A percentile compares a stretch with the other conserved stretches of the same genome.
phyloP scores from a whole-genome alignment of 1,140 invertebrate species.

The Tetramorium alpestre region DNA sequence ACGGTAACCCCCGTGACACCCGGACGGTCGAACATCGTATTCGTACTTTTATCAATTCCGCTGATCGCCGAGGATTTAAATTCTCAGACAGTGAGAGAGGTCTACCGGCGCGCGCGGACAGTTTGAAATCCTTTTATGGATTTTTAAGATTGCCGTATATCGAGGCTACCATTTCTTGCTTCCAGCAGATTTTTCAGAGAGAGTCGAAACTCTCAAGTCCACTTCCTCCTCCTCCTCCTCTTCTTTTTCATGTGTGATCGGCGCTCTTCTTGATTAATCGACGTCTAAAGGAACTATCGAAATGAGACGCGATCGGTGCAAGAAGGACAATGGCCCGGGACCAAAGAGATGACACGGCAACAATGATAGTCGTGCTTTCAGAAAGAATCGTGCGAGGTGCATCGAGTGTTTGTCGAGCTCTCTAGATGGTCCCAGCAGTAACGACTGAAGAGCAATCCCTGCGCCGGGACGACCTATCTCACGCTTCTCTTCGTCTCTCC shows the following conservation, averaged over 20 bases:
- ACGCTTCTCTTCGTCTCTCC: conserved; percentile 73
- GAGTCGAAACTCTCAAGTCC: background rate
- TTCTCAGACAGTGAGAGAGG: conserved; percentile 62
- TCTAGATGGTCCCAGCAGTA: conserved; percentile 76
- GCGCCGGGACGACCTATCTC: conserved; percentile 81
- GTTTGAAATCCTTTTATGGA: background rate
- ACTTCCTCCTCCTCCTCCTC: background rate
- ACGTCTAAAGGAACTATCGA: conserved; percentile 3
- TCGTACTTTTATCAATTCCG: conserved; percentile 53
- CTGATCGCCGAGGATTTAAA: conserved; percentile 60
- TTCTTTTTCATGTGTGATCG: background rate
- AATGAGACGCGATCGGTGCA: conserved; percentile 54
- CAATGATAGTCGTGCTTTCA: conserved; percentile 79
- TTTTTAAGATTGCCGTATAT: background rate
- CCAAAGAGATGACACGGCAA: conserved; percentile 82
- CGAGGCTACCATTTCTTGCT: conserved; percentile 1
- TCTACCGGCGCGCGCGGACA: background rate
- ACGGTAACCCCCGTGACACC: conserved; percentile 57
- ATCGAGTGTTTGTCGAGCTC: conserved; percentile 85
- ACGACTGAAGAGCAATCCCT: conserved; percentile 71
- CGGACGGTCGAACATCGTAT: conserved; percentile 3
- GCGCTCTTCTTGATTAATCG: conserved; percentile 34
- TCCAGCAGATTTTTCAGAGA: conserved; percentile 16
- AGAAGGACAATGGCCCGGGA: conserved; percentile 70
- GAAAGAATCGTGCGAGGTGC: conserved; percentile 75